Evolutionary conservation across 2,888 invertebrate genomes (phyloP).

Genomic region (Eupithecia subumbrata): DNA sequence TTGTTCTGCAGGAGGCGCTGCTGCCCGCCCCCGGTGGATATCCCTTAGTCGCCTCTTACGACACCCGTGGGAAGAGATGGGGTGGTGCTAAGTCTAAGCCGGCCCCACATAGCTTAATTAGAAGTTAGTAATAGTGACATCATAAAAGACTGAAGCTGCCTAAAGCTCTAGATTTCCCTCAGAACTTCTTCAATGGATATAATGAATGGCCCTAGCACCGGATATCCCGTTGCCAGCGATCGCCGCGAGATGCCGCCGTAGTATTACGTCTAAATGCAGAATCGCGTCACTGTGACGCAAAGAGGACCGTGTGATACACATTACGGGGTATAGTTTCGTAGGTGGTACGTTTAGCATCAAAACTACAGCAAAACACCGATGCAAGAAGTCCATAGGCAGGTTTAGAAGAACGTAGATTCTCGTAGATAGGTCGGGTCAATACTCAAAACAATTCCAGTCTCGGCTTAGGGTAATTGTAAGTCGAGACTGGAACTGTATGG

Average conservation of each 20-base stretch:
- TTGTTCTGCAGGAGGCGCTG: no score
- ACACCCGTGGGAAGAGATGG: no score
- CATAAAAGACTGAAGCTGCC: background rate
- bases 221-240: background rate
- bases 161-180: background rate
- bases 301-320: constrained; percentile 46
- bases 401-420: background rate
- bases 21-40: no score
- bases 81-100: no score
- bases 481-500: no score
- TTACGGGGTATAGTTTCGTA: background rate
- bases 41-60: no score
- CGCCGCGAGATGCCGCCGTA: constrained; percentile 4
- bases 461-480: no score
- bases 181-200: constrained; percentile 1
- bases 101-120: no score
- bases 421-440: background rate
- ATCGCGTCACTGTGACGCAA: constrained; percentile 52
- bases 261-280: constrained; percentile 48
- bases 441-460: no score
- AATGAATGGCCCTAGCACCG: constrained; percentile 8
- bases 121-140: background rate
- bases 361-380: background rate
- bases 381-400: background rate
- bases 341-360: background rate